Evolutionary conservation across 1,140 invertebrate species (phyloP), one percentile per base, ranked within the genome.

Genomic region (Schmidtea mediterranea): DNA sequence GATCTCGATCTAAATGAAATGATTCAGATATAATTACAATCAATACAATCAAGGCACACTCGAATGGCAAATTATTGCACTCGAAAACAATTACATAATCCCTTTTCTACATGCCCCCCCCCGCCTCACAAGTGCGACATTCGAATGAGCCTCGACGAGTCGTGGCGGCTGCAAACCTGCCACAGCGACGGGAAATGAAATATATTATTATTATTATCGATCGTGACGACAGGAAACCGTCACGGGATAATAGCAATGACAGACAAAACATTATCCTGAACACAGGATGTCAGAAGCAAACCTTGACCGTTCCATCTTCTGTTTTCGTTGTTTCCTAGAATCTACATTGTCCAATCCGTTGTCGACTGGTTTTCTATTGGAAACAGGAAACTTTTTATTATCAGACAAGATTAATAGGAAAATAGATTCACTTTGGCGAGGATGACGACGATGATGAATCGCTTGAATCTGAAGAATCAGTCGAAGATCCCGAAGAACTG

Each of bases 1-100:
- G 13, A 48, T 21, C 22, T 48, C 16, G 38, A 48, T 48, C 21
- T 38, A 19, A 48, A 19, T 48, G 36, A 37, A 37, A 37, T 48
- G 22, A 48, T 48, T 48, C 38, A 48, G 46, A 48, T 48, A 37
- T 21, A 19, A 22, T 45, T 8, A 19, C 38, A 19, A 36, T 48
- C 36, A n/a, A 37, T 10, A 39, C 15, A 22, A 37, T 37, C 32
- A 21, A 37, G n/a, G 36, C 16, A 2, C 22, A 38, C n/a, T 9
- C 15, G 19, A 21, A 19, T 18, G 38, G 22, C 32, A 19, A 36
- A n/a, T 10, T 26, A 32, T 12, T 47, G 15, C 24, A 22, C 32
- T 36, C 37, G n/a, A 12, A 19, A 26, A 15, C 24, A 15, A 18
- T 19, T 47, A 26, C 37, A 13, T 47, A 26, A 18, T 18, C 37